These are phyloP conservation scores for Rhagonycha fulva DNA, from an alignment of 2,888 invertebrate species.

Conservation along the genomic window DNA sequence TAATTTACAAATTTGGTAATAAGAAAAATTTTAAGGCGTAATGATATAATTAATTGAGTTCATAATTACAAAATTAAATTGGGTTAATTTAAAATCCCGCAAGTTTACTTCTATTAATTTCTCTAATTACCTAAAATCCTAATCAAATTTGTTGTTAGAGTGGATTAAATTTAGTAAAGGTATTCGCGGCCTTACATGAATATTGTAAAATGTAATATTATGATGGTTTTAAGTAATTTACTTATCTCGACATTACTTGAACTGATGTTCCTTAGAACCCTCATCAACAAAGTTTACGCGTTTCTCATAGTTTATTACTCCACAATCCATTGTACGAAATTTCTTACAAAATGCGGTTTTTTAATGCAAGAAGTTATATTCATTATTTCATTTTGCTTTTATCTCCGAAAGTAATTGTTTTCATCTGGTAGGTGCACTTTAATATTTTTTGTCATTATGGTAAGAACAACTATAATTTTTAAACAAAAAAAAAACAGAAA, in stretches of 20 bases:
- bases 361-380: not conserved
- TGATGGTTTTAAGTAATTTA: not conserved
- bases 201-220: not conserved
- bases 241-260: not conserved
- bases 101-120: not conserved
- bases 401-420: not conserved
- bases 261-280: not conserved
- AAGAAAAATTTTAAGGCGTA: not conserved
- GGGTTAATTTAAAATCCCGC: not conserved
- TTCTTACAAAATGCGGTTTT: not conserved
- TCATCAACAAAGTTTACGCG: not conserved
- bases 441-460: not conserved
- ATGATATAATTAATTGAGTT: not conserved
- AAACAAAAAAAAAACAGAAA: not conserved
- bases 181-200: not conserved
- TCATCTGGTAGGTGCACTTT: not conserved
- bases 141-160: not conserved
- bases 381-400: not conserved
- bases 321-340: not conserved
- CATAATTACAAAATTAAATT: not conserved
- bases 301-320: not conserved
- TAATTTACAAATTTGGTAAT: not conserved
- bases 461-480: not conserved
- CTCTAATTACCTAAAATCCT: not conserved
- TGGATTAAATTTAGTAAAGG: not conserved